Percentiles rank a stretch among this genome's conserved stretches.
Evolutionary conservation across 2,113 vertebrate species (phyloP).

Genomic region (Nothoprocta pentlandii): DNA sequence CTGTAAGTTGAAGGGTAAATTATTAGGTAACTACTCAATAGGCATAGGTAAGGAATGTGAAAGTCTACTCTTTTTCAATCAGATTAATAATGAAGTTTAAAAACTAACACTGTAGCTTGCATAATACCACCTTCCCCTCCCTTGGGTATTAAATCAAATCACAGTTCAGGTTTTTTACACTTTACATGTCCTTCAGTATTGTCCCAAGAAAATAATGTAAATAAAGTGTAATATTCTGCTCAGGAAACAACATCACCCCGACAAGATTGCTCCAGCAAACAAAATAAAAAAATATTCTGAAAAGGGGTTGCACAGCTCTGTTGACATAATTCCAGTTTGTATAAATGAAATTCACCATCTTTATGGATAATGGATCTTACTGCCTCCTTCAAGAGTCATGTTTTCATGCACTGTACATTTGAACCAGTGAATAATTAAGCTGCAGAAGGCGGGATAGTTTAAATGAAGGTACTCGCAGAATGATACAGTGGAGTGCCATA

Average conservation of each 20-base stretch:
- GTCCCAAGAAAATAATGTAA: background rate
- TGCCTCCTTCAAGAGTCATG: background rate
- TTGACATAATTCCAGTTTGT: background rate
- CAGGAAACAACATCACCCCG: background rate
- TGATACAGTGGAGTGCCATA: background rate
- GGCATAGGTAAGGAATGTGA: background rate
- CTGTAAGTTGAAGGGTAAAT: background rate
- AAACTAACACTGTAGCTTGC: background rate
- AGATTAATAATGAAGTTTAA: background rate
- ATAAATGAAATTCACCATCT: background rate
- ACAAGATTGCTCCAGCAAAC: background rate
- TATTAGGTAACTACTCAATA: background rate
- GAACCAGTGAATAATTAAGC: background rate
- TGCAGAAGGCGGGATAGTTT: background rate
- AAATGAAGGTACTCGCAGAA: background rate
- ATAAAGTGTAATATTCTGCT: background rate
- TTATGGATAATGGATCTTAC: background rate
- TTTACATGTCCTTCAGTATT: background rate
- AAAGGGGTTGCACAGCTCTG: background rate
- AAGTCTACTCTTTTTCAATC: background rate
- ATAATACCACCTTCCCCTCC: background rate
- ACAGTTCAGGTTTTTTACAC: background rate
- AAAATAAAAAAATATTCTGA: background rate
- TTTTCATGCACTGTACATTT: background rate
- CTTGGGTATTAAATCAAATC: background rate